phyloP scores from a whole-genome alignment of 2,888 invertebrate genomes.

The Hanleya hanleyi region DNA sequence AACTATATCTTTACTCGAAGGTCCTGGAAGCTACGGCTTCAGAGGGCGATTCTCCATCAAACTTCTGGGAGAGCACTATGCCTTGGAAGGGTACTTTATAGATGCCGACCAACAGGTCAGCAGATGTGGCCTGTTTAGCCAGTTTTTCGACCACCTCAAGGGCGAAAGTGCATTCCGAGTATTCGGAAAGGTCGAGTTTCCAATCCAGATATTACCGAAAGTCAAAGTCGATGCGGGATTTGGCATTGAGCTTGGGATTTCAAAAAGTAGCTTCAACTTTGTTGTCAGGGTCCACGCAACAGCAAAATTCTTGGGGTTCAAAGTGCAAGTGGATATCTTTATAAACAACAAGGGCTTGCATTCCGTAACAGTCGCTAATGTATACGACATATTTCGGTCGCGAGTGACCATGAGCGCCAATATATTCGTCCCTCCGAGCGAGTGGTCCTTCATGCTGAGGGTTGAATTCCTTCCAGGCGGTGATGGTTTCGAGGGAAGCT shows the following conservation, averaged over 20 bases:
- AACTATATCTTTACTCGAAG: no score
- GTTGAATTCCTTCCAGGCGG: constrained; percentile 5
- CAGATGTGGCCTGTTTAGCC: neutral
- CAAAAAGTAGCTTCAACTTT: neutral
- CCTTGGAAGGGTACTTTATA: neutral
- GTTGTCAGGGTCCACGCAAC: neutral
- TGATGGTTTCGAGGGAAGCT: constrained; percentile 4
- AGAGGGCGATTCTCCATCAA: neutral
- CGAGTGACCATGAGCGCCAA: neutral
- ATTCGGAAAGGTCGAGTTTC: neutral
- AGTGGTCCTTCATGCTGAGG: neutral
- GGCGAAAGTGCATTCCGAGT: neutral
- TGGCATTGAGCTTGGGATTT: neutral
- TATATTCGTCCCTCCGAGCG: neutral
- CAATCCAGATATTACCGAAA: neutral
- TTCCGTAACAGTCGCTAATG: neutral
- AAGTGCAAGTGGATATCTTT: neutral
- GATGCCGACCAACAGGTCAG: neutral
- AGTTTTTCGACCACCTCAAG: neutral
- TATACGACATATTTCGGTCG: constrained; percentile 4
- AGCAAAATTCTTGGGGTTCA: neutral
- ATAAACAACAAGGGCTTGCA: neutral
- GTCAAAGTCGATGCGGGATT: neutral
- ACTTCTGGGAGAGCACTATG: neutral
- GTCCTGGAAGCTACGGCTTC: neutral